A percentile compares a stretch with the other conserved stretches of the same genome.
Evolutionary conservation across 2,113 vertebrate species (phyloP).

Genomic region (Ardeotis arabs): DNA sequence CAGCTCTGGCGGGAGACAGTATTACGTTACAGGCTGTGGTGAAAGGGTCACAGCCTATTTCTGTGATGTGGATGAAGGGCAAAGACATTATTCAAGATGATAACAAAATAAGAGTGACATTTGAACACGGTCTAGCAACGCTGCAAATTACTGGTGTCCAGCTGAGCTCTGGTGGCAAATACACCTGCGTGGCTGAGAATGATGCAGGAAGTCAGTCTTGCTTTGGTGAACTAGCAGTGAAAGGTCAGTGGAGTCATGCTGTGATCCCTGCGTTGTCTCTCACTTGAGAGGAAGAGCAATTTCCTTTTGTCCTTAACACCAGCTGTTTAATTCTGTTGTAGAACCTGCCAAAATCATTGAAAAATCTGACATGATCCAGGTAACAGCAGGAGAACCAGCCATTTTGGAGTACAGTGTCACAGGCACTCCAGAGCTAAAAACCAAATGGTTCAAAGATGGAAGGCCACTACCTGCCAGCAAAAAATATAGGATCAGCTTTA

Average conservation of each 20-base stretch:
- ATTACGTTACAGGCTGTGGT: constrained; percentile 87
- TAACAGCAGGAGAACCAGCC: constrained; percentile 93
- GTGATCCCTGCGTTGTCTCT: background rate
- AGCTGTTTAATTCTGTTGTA: constrained; percentile 78
- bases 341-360: constrained; percentile 95
- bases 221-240: constrained; percentile 90
- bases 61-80: constrained; percentile 92
- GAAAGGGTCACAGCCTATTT: constrained; percentile 92
- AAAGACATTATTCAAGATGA: constrained; percentile 90
- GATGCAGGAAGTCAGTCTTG: constrained; percentile 94
- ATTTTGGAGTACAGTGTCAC: constrained; percentile 89
- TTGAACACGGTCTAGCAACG: constrained; percentile 86
- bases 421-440: constrained; percentile 94
- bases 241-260: constrained; percentile 85
- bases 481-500: constrained; percentile 93
- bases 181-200: constrained; percentile 93
- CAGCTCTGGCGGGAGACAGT: constrained; percentile 85
- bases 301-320: constrained; percentile 26
- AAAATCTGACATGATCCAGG: constrained; percentile 90
- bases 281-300: background rate
- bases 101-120: constrained; percentile 87
- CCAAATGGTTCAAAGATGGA: constrained; percentile 95
- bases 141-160: constrained; percentile 85
- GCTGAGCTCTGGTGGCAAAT: constrained; percentile 86
- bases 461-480: constrained; percentile 89